These are phyloP conservation scores for Coluber constrictor DNA, from an alignment of 2,797 vertebrate genomes.

Conservation along the genomic window DNA sequence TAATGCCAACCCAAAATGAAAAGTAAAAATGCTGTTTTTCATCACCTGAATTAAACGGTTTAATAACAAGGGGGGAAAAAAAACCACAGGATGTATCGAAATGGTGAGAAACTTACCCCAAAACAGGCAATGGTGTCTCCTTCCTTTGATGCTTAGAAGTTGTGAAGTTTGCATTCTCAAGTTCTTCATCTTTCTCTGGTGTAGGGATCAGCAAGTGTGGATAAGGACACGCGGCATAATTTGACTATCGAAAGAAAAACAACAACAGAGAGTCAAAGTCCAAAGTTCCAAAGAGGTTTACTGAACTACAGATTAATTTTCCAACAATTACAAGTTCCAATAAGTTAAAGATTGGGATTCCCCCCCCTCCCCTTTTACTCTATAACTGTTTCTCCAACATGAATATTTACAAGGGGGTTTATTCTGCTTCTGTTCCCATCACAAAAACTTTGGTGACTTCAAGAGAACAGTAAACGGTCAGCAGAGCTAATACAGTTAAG, in stretches of 20 bases:
- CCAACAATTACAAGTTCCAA: not conserved
- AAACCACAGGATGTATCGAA: constrained; percentile 1
- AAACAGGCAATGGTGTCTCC: constrained; percentile 82
- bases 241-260: constrained; percentile 60
- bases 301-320: not conserved
- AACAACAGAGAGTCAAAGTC: not conserved
- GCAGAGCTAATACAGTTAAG: not conserved
- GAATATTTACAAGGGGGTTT: not conserved
- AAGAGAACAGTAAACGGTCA: not conserved
- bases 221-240: constrained; percentile 62
- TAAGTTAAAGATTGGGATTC: not conserved
- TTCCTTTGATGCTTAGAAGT: constrained; percentile 55
- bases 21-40: not conserved
- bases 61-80: not conserved
- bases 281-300: not conserved
- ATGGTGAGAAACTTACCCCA: constrained; percentile 70
- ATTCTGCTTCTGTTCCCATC: not conserved
- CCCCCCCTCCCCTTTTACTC: not conserved
- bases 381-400: not conserved
- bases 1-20: not conserved
- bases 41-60: not conserved
- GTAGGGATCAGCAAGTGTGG: constrained; percentile 82
- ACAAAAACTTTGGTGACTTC: not conserved
- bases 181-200: constrained; percentile 77
- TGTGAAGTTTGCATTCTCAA: constrained; percentile 43